Conservation (phyloP, 2,113 vertebrate species). For the Eurypyga helias region DNA sequence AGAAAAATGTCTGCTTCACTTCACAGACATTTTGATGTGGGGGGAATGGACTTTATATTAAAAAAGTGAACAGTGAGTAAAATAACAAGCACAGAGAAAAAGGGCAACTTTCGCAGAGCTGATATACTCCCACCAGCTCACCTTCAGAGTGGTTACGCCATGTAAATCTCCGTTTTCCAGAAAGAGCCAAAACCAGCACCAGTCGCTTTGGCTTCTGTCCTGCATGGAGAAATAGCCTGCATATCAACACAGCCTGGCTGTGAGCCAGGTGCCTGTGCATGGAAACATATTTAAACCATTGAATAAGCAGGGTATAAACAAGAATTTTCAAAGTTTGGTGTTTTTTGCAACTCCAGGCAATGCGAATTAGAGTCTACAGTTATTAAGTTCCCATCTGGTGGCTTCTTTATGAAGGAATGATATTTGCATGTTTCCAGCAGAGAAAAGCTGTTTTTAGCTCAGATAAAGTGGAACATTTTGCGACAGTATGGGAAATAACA, state of each 20-base stretch:
- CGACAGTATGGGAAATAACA: constrained; percentile 46
- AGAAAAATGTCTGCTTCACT: constrained; percentile 39
- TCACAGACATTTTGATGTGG: background rate
- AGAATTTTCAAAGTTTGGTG: constrained; percentile 62
- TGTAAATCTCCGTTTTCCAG: background rate
- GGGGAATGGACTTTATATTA: background rate
- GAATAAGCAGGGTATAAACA: constrained; percentile 49
- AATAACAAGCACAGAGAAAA: constrained; percentile 39
- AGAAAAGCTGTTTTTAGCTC: constrained; percentile 72
- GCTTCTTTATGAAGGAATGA: constrained; percentile 66
- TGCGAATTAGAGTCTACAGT: constrained; percentile 47
- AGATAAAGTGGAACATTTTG: constrained; percentile 70
- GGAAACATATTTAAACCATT: constrained; percentile 40
- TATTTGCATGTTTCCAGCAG: constrained; percentile 75
- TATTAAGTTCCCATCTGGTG: constrained; percentile 75
- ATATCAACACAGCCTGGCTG: background rate
- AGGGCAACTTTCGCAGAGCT: background rate
- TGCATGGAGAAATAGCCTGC: background rate
- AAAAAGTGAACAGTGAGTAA: constrained; percentile 7
- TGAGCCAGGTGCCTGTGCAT: background rate
- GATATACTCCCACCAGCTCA: background rate
- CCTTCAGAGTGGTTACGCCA: background rate
- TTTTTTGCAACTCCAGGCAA: constrained; percentile 64
- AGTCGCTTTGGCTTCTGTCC: background rate
- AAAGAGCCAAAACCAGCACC: background rate